Conservation (phyloP, 2,888 invertebrate species). For the Horisme vitalbata region DNA sequence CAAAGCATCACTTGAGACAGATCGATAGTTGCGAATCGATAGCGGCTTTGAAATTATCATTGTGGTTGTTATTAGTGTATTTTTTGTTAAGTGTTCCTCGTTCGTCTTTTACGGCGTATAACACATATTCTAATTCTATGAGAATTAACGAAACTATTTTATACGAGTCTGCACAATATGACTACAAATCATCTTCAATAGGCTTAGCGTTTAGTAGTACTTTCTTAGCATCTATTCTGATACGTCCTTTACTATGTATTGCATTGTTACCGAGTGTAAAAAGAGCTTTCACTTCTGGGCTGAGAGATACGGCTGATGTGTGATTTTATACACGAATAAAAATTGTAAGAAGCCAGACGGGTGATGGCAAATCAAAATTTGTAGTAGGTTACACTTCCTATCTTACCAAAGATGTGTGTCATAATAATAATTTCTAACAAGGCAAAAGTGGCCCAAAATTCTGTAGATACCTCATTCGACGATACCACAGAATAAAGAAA, state of each 20-base stretch:
- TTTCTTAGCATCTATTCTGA: slow-evolving; percentile 53
- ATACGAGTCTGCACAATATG: slow-evolving; percentile 41
- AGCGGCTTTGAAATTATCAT: slow-evolving; percentile 63
- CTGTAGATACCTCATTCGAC: too few relatives aligned
- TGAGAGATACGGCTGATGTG: slow-evolving; percentile 44
- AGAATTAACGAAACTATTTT: slow-evolving; percentile 45
- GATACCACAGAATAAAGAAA: too few relatives aligned
- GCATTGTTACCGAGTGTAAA: slow-evolving; percentile 47
- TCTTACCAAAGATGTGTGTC: slow-evolving; percentile 2
- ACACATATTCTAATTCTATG: slow-evolving; percentile 51
- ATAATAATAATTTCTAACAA: neutral
- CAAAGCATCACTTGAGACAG: slow-evolving; percentile 43
- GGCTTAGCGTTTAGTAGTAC: slow-evolving; percentile 54
- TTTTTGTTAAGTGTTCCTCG: slow-evolving; percentile 63
- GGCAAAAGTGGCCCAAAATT: too few relatives aligned
- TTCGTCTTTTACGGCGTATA: slow-evolving; percentile 55
- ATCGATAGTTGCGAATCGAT: slow-evolving; percentile 52
- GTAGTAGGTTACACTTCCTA: too few relatives aligned
- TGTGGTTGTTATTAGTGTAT: slow-evolving; percentile 63
- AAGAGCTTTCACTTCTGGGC: slow-evolving; percentile 54
- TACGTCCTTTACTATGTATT: slow-evolving; percentile 46
- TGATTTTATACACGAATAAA: slow-evolving; percentile 24
- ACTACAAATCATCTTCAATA: slow-evolving; percentile 43
- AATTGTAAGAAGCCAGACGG: neutral
- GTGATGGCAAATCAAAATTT: too few relatives aligned